Conservation (phyloP, 2,888 invertebrate species). For the Leucoptera coffeella region DNA sequence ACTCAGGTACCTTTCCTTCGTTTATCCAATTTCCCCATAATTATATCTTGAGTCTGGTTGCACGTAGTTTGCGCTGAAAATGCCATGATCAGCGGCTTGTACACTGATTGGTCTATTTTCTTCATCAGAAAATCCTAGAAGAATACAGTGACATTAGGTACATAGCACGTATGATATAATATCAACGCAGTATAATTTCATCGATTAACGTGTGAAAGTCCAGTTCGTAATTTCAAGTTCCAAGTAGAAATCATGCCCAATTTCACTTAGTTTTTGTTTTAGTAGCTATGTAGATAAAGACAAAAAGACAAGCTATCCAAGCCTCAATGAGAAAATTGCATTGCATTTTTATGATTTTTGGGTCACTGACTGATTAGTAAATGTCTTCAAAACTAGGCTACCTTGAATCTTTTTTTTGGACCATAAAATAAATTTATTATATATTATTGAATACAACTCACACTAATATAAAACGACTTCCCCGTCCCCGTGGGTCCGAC, state of each 20-base stretch:
- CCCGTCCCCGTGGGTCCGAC: constrained; percentile 95
- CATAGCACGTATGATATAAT: neutral
- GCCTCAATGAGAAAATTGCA: no score
- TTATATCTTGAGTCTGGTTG: constrained; percentile 89
- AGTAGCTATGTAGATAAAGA: no score
- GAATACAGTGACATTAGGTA: constrained; percentile 1
- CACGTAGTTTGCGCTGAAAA: constrained; percentile 93
- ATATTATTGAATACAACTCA: constrained; percentile 17
- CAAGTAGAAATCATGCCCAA: no score
- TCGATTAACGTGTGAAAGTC: no score
- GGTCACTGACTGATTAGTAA: no score
- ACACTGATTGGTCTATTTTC: constrained; percentile 69
- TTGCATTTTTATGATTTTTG: no score
- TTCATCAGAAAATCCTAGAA: constrained; percentile 71
- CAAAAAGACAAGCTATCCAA: no score
- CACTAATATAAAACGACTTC: constrained; percentile 83
- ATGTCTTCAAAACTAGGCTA: no score
- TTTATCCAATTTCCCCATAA: constrained; percentile 91
- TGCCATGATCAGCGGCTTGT: constrained; percentile 81
- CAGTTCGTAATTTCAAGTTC: no score
- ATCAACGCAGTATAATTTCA: no score
- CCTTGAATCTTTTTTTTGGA: no score
- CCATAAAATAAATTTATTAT: neutral
- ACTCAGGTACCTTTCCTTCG: constrained; percentile 67
- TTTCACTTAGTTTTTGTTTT: no score